Evolutionary conservation across 1,140 invertebrate genomes (phyloP), one percentile per base, ranked within the genome.

Genomic region (Nylanderia fulva): DNA sequence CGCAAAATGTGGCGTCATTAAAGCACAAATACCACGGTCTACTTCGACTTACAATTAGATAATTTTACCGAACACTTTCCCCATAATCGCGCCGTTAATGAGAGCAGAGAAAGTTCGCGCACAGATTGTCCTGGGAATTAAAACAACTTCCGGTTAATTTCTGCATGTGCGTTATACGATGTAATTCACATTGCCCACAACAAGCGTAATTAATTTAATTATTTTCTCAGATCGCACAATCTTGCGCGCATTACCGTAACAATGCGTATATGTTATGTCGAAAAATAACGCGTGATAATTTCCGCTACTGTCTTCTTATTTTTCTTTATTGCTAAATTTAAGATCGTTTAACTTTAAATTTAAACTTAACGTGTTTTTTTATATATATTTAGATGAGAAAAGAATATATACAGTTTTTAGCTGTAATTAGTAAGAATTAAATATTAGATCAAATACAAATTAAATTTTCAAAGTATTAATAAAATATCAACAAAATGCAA

Each of bases 31-130:
- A 71, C 24, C 36, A 48, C 63, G 77, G 21, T 72, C 66, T 33
- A 58, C 52, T 80, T 80, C 66, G 66, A 21, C n/a, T 54, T 48
- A 48, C 15, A 48, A 48, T 48, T 69, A 11, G 24, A 24, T 64
- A 85, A 88, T 88, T 88, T 87, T 56, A 33, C 33, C 56, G 75
- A 80, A 80, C 64, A 82, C 77, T 82, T 58, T 52, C 69, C 48
- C 39, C 83, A 61, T 88, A 88, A 88, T 88, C 77, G 71, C 84
- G 63, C 86, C 18, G 64, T 52, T 82, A 85, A 75, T n/a, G 36
- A 66, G 58, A 84, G 27, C 45, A 39, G 36, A 64, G 61, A 36
- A 24, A 24, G 36, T 24, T 13, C 54, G 52, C n/a, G 7, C 18
- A 24, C 58, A 18, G 6, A 42, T 64, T 79, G 45, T 77, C 58